Evolutionary conservation across 1,140 invertebrate genomes (phyloP).

Genomic region (Saccostrea echinata): DNA sequence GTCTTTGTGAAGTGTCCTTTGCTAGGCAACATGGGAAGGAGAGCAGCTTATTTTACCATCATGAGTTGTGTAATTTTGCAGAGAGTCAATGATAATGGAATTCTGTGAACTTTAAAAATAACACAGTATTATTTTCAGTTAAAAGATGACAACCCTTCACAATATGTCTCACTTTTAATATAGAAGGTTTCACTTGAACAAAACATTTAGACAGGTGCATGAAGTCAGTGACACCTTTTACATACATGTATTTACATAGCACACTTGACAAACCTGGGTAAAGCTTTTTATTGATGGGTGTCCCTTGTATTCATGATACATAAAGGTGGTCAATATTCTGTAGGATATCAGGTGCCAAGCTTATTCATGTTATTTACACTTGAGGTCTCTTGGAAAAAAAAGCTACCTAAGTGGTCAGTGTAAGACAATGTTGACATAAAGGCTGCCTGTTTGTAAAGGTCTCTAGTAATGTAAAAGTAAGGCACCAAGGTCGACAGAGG

Average conservation of each 20-base stretch:
- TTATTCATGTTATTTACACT: background rate
- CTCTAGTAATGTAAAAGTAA: background rate
- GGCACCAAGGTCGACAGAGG: background rate
- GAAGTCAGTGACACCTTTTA: slow-evolving; percentile 2
- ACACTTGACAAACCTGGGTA: background rate
- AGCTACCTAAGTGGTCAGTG: slow-evolving; percentile 33
- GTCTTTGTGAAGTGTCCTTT: background rate
- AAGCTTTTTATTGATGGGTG: slow-evolving; percentile 7
- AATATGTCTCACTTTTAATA: no score
- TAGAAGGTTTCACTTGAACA: background rate
- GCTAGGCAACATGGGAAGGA: slow-evolving; percentile 1
- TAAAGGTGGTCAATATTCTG: background rate
- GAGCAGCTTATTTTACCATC: background rate
- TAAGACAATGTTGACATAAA: slow-evolving; percentile 8
- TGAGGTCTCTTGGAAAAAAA: background rate
- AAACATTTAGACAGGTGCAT: slow-evolving; percentile 6
- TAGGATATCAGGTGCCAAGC: background rate
- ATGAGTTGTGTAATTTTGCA: background rate
- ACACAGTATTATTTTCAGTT: background rate
- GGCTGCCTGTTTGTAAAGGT: slow-evolving; percentile 13
- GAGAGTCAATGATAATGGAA: background rate
- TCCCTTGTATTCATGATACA: background rate
- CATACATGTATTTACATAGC: background rate
- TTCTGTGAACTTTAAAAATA: background rate
- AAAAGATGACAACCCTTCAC: no score